phyloP scores from a whole-genome alignment of 2,888 invertebrate species.

The Ophion slaviceki region DNA sequence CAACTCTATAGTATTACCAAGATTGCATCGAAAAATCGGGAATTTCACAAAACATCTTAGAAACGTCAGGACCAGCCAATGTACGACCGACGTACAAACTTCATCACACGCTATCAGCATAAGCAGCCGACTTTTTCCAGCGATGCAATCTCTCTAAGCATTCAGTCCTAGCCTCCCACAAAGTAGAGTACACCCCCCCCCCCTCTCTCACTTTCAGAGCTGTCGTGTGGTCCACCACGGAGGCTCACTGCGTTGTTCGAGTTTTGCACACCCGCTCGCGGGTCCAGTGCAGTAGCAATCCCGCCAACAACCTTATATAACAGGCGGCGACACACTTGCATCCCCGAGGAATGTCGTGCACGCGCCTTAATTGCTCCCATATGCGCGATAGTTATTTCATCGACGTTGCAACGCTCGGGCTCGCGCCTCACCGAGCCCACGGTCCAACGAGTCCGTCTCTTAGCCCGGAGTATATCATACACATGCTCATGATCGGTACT shows the following conservation, averaged over 20 bases:
- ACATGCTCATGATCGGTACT: conserved; percentile 18
- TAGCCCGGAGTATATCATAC: background rate
- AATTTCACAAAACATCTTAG: too few relatives aligned
- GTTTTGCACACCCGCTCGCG: conserved; percentile 24
- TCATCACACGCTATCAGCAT: too few relatives aligned
- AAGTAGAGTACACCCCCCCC: too few relatives aligned
- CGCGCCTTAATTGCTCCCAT: conserved; percentile 73
- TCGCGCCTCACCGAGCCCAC: conserved; percentile 17
- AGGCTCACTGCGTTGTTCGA: conserved; percentile 28
- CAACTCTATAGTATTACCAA: too few relatives aligned
- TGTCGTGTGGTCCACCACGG: conserved; percentile 12
- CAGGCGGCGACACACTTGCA: conserved; percentile 75
- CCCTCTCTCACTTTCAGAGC: background rate
- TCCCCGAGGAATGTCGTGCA: conserved; percentile 71
- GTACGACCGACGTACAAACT: too few relatives aligned
- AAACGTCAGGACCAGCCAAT: too few relatives aligned
- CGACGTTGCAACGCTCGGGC: conserved; percentile 55
- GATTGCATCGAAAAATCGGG: too few relatives aligned
- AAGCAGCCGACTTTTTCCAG: too few relatives aligned
- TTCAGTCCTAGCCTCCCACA: too few relatives aligned
- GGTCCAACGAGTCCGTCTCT: conserved; percentile 16
- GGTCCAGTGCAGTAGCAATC: conserved; percentile 48
- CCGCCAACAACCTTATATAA: conserved; percentile 73
- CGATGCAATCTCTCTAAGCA: too few relatives aligned
- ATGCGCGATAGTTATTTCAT: conserved; percentile 65